Conservation (phyloP, 2,797 vertebrate species). For the Netta rufina region DNA sequence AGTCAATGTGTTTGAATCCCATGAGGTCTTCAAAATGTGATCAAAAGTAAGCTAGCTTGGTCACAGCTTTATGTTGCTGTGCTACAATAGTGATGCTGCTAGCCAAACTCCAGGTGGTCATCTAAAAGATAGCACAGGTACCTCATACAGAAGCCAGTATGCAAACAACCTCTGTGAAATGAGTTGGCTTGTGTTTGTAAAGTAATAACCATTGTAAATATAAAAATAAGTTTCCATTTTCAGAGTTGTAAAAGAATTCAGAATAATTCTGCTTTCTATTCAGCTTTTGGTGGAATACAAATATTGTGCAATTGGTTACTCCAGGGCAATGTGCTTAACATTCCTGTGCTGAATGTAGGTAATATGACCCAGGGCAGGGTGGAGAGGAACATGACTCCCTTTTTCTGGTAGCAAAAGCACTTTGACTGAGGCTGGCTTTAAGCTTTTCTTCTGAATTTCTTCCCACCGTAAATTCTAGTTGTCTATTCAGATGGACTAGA, state of each 20-base stretch:
- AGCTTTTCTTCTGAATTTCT: neutral
- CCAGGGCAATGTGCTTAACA: neutral
- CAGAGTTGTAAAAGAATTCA: neutral
- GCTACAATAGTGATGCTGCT: neutral
- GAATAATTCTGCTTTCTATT: neutral
- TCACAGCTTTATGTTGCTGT: neutral
- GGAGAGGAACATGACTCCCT: neutral
- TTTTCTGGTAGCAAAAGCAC: neutral
- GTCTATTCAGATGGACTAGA: neutral
- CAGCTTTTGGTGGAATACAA: neutral
- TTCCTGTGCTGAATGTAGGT: neutral
- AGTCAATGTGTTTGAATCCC: neutral
- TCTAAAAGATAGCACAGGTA: neutral
- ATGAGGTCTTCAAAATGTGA: neutral
- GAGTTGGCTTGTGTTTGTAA: neutral
- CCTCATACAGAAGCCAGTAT: neutral
- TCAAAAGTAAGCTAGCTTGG: neutral
- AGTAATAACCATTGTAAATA: neutral
- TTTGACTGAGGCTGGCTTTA: neutral
- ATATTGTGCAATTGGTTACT: neutral
- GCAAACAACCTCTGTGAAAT: neutral
- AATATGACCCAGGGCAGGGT: neutral
- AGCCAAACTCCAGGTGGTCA: neutral
- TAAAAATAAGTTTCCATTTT: neutral
- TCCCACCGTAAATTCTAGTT: neutral